Evolutionary conservation across 2,113 vertebrate species (phyloP), one percentile per base, ranked within the genome.

Genomic region (Malurus cyaneus): DNA sequence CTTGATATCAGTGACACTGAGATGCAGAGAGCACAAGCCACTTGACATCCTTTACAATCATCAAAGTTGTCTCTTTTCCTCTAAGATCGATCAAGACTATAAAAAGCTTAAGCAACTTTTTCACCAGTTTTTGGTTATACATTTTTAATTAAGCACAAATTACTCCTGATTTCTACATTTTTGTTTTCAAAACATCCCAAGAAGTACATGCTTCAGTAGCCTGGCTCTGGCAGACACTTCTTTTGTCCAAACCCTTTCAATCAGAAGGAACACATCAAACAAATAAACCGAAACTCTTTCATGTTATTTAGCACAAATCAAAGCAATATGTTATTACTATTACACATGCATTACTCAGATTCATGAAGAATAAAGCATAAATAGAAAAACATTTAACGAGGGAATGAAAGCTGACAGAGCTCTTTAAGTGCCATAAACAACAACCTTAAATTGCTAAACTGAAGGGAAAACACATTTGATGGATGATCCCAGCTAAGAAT

Each of bases 341-440:
- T 86, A 70, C 14, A 39, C 7, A 14, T 78, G 14, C 11, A 74
- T 81, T 81, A 71, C 31, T 94, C 31, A n/a, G 31, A 77, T 77
- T 80, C n/a, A 61, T 57, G 81, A 84, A 84, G 32, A 74, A 56
- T 59, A 57, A 89, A 80, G 11, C 11, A 47, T 52, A 89, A 91
- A 32, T 28, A 70, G 16, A 64, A 77, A 56, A 50, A 29, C 62
- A 34, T 29, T 84, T 84, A 54, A 69, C 18, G 8, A 80, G 14
- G 20, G 39, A 88, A 39, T 78, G 46, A 91, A 92, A 74, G 36
- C n/a, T 8, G 18, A 34, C 25, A 86, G 25, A 50, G 17, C 25
- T 87, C 16, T 46, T 54, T 57, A 84, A 61, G 41, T 85, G 46
- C 29, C 36, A 83, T 83, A 79, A 72, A 47, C 0, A 86, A 42